Base-by-base conservation (phyloP, 2,113 vertebrate genomes). In the Scomber colias region DNA sequence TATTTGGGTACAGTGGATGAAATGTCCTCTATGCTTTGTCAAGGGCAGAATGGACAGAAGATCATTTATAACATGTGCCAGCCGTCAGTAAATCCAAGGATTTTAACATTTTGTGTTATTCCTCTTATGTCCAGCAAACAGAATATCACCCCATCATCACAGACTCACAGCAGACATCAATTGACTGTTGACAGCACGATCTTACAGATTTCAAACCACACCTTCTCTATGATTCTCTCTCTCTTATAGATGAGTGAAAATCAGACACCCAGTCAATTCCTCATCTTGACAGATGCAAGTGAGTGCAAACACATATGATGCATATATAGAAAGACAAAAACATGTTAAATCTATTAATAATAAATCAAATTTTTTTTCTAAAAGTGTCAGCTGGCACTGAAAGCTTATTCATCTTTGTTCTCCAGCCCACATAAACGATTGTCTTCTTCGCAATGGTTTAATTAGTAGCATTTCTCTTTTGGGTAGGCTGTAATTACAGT, bases 11-110 rank as follows among this genome's bases (percentile, higher is more conserved):
- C 11, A 51, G 35, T 69, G 44, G 48, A 35, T 50, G 53, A 71
- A 71, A 84, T 71, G 74, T 70, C 77, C 86, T 84, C 21, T 80
- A 15, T 44, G 71, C 55, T 77, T 66, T 70, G 54, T 67, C 81
- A 90, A 89, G 83, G 83, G 46, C 82, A 83, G 13, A 40, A 35
- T 50, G 53, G 40, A 61, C 16, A 49, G 40, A 17, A 54, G 59
- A 13, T 55, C 57, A 71, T 85, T 64, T 60, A 53, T 31, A 40
- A 44, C 54, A 27, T 59, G 40, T 44, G 31, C 54, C 40, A 60
- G 51, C 7, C 1, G 16, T 46, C 49, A 35, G 51, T 3, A 1
- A 17, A 45, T 27, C 45, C 31, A 15, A 16, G 24, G 46, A 12
- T 19, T 60, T 15, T 15, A 69, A 3, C 15, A 71, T 71, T 60